Evolutionary conservation across 1,140 invertebrate genomes (phyloP), one percentile per base, ranked within the genome.

Genomic region (Neodiprion fabricii): DNA sequence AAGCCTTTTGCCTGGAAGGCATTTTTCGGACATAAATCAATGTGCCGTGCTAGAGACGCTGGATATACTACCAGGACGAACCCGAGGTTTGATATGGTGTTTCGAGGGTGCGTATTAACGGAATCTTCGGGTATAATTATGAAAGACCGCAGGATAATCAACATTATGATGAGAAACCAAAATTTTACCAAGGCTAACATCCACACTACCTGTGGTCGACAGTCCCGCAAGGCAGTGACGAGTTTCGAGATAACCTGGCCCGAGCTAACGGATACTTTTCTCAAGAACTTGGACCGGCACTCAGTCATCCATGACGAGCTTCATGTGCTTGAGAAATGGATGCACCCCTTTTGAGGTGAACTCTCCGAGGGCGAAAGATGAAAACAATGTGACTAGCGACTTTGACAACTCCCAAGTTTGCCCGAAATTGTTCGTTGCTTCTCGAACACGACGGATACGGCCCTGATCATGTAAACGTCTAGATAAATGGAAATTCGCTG

Each of bases 21-120:
- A 86, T 88, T 88, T 88, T 85, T 83, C 86, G 84, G 81, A 79
- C 85, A 88, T 88, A 88, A 88, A 88, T 88, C 87, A 88, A 81
- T 71, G 75, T 84, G 85, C 87, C 84, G 80, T 83, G 77, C 77
- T 75, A 71, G 40, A 79, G 74, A 78, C 67, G 75, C 75, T 75
- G 76, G 28, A 5, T 40, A 40, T 40, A 40, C 28, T 72, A 72
- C 72, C 74, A 77, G 80, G 53, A 61, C 53, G n/a, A 61, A 17
- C 53, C 8, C n/a, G 5, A 61, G 5, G 53, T 61, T 87, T 81
- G 83, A 84, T 86, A 85, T 82, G 81, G 76, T 77, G 80, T 84
- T 84, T 86, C 79, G 77, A 85, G 83, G 81, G 81, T 84, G 83
- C 84, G 79, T 79, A 87, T 87, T 87, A 88, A 85, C 83, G 83